These are phyloP conservation scores for Pecten maximus DNA, from an alignment of 2,888 invertebrate species.

Conservation along the genomic window DNA sequence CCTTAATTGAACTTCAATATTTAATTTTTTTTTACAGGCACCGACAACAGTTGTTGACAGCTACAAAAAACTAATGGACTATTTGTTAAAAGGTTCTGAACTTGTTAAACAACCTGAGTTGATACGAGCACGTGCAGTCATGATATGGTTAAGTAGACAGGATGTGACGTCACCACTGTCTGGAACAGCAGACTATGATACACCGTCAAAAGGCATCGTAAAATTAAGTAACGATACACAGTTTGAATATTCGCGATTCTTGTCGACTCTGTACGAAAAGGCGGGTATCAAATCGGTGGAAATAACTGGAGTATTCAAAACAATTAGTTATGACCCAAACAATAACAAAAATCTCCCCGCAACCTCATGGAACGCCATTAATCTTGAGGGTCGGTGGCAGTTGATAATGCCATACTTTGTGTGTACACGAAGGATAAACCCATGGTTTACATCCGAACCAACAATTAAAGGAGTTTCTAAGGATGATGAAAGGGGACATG, in stretches of 20 bases:
- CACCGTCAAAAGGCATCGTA: background rate
- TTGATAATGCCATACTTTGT: slow-evolving; percentile 11
- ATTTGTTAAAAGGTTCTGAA: background rate
- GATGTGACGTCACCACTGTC: slow-evolving; percentile 6
- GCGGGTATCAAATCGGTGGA: background rate
- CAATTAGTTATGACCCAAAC: background rate
- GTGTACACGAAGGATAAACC: background rate
- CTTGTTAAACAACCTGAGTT: background rate
- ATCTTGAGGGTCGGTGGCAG: background rate
- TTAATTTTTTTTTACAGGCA: background rate
- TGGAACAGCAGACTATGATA: background rate
- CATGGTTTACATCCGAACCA: background rate
- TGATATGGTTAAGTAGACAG: background rate
- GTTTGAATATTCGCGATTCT: background rate
- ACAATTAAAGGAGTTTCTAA: background rate
- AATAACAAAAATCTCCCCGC: background rate
- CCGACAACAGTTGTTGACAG: background rate
- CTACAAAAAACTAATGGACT: background rate
- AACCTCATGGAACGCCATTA: background rate
- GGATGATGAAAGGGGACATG: background rate
- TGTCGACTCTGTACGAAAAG: slow-evolving; percentile 1
- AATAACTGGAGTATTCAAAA: background rate
- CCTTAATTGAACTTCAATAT: too few species aligned
- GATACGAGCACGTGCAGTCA: background rate
- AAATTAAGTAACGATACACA: background rate